These are phyloP conservation scores for Aleiodes alternator DNA, from an alignment of 2,888 invertebrate genomes.

Conservation along the genomic window DNA sequence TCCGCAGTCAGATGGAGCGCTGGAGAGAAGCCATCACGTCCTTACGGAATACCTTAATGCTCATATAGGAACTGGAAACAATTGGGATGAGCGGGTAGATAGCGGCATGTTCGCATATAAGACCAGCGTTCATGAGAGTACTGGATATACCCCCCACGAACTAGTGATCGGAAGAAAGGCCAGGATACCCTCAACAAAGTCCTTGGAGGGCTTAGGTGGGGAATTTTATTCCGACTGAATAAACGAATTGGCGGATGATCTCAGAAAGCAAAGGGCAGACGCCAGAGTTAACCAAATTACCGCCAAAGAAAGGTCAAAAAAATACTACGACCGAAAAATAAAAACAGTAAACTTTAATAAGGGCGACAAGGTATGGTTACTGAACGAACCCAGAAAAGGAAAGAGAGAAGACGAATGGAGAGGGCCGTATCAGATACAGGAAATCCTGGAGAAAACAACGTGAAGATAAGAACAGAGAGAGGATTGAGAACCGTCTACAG, in stretches of 20 bases:
- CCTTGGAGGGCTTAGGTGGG: neutral
- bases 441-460: conserved; percentile 37
- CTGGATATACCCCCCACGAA: conserved; percentile 47
- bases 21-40: conserved; percentile 43
- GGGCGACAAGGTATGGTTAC: conserved; percentile 33
- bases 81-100: conserved; percentile 50
- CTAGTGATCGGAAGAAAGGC: conserved; percentile 44
- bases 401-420: conserved; percentile 30
- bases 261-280: neutral
- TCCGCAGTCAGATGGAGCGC: conserved; percentile 45
- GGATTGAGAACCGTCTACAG: neutral
- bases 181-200: conserved; percentile 4
- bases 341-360: neutral
- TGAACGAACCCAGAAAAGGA: conserved; percentile 29
- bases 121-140: conserved; percentile 46
- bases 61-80: conserved; percentile 39
- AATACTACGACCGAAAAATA: conserved; percentile 32
- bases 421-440: conserved; percentile 30
- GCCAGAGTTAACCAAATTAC: neutral
- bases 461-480: neutral
- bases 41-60: conserved; percentile 47
- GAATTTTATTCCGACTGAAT: conserved; percentile 31
- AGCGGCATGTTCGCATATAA: conserved; percentile 51
- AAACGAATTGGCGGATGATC: neutral
- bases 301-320: conserved; percentile 31